Base-by-base conservation (phyloP, 2,797 vertebrate species). In the Sarcoramphus papa region DNA sequence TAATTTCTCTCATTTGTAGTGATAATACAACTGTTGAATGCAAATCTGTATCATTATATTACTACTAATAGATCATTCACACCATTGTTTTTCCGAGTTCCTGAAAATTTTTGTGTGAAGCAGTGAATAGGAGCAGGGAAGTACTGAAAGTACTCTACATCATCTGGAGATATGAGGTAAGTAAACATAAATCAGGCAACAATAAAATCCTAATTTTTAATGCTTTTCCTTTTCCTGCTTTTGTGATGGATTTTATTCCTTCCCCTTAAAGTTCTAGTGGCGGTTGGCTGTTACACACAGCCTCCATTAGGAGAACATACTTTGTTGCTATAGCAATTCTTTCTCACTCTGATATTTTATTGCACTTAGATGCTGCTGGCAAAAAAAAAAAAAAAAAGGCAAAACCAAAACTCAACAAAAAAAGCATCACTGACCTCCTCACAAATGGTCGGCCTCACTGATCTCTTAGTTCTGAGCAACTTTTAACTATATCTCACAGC, bases 271-370 rank as follows among this genome's bases (percentile, higher is more conserved):
- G 85, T 97, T 96, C 85, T 82, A 65, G 85, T 90, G 79, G 84
- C 2, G 72, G 85, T 90, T 88, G 59, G 88, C 95, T 92, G 74
- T 96, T 97, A 97, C 82, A 96, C 51, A 63, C 47, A 93, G 73
- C 92, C 67, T 97, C 97, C 94, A 89, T 98, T 97, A 98, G 94
- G 94, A 96, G 95, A 97, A 95, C 90, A 96, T 88, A 97, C 75
- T 98, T 96, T 94, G 98, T 98, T 98, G 97, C 98, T 97, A 98
- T 98, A 97, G 98, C 93, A 96, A 98, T 98, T 93, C 14, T 48
- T 97, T 97, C 89, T 95, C 82, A 85, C 91, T 96, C 90, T 95
- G 94, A 88, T 95, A 96, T 96, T 96, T 97, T 98, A 98, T 97
- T 97, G 96, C 97, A 95, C 93, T 96, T 97, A 97, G n/a, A 96